phyloP scores from a whole-genome alignment of 2,797 vertebrate species.

The Hemibagrus guttatus region DNA sequence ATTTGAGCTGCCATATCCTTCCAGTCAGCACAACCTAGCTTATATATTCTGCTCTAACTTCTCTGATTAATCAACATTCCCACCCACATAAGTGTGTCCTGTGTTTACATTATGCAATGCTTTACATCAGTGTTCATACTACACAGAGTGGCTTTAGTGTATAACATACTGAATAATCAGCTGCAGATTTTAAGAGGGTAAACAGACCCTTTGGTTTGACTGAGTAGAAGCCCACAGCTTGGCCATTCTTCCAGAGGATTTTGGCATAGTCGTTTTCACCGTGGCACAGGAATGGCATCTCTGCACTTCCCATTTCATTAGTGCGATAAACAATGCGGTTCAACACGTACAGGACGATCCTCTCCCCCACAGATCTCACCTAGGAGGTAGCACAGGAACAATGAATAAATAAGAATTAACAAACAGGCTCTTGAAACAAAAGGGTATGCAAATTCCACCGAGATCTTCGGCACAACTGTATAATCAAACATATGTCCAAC shows the following conservation, averaged over 20 bases:
- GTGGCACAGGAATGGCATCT: conserved; percentile 88
- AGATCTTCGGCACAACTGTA: neutral
- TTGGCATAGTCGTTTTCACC: conserved; percentile 80
- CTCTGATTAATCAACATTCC: neutral
- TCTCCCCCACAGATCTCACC: conserved; percentile 84
- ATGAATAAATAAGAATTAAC: neutral
- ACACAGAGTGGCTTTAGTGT: neutral
- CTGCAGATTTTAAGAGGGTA: neutral
- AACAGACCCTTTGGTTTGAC: conserved; percentile 83
- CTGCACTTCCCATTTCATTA: conserved; percentile 79
- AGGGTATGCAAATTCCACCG: neutral
- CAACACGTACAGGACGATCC: conserved; percentile 86
- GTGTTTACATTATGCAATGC: neutral
- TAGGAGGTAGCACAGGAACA: conserved; percentile 50
- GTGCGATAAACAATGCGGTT: conserved; percentile 89
- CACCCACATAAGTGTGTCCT: neutral
- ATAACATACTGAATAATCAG: neutral
- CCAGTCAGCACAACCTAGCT: neutral
- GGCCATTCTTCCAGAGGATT: conserved; percentile 86
- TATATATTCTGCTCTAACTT: neutral
- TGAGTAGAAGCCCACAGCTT: conserved; percentile 91
- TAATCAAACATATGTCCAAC: neutral
- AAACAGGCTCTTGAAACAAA: neutral
- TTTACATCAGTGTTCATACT: neutral
- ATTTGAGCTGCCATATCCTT: neutral